These are phyloP conservation scores for Galeopsomyia nigrocyanea DNA, from an alignment of 2,888 invertebrate genomes.

Conservation along the genomic window DNA sequence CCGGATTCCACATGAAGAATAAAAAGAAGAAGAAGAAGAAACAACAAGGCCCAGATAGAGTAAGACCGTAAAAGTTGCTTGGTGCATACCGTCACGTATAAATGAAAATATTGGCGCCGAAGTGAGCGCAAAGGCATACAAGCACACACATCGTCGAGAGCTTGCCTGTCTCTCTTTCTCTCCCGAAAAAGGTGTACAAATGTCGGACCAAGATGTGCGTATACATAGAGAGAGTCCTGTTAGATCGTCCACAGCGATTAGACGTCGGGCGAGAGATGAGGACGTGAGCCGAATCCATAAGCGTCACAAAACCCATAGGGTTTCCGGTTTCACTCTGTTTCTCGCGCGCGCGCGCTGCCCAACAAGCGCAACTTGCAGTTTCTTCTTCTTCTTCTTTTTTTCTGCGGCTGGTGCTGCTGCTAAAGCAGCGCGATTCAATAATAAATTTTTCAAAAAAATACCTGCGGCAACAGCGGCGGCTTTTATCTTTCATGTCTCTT, in stretches of 20 bases:
- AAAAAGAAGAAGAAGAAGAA: too few relatives aligned
- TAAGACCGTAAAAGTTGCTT: background rate
- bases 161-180: background rate
- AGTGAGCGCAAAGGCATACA: background rate
- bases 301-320: conserved; percentile 49
- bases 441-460: too few relatives aligned
- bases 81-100: conserved; percentile 38
- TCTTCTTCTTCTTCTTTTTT: background rate
- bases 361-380: background rate
- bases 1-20: background rate
- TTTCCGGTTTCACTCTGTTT: conserved; percentile 55
- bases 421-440: too few relatives aligned
- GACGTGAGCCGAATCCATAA: conserved; percentile 58
- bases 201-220: too few relatives aligned
- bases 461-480: too few relatives aligned
- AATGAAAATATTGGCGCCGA: conserved; percentile 47
- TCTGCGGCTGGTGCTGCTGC: too few relatives aligned
- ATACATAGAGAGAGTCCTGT: too few relatives aligned
- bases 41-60: background rate
- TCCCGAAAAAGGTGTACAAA: conserved; percentile 11
- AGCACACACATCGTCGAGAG: too few relatives aligned
- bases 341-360: conserved; percentile 9
- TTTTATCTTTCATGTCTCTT: too few relatives aligned
- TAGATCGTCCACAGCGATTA: too few relatives aligned
- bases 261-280: conserved; percentile 10